A percentile compares a stretch with the other conserved stretches of the same genome.
phyloP scores from a whole-genome alignment of 2,888 invertebrate species.

The Scotopteryx bipunctaria region DNA sequence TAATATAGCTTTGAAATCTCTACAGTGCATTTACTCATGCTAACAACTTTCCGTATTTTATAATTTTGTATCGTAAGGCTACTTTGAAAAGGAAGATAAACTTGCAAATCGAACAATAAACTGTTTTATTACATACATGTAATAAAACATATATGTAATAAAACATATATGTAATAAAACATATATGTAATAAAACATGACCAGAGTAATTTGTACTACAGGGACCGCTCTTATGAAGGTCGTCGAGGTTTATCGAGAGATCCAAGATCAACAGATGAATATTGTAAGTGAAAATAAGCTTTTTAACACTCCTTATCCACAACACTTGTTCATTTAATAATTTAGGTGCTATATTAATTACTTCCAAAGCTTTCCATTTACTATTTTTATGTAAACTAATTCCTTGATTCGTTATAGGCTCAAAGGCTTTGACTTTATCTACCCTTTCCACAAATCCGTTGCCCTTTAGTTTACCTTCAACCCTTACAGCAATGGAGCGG shows the following conservation, averaged over 20 bases:
- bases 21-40: background rate
- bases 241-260: conserved; percentile 96
- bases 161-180: no score
- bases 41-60: background rate
- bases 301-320: no score
- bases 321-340: no score
- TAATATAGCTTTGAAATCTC: background rate
- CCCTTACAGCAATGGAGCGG: conserved; percentile 30
- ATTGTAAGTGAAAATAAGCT: no score
- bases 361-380: no score
- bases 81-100: conserved; percentile 17
- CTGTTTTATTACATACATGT: conserved; percentile 27
- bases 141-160: no score
- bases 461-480: conserved; percentile 34
- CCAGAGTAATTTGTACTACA: conserved; percentile 65
- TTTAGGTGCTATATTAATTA: no score
- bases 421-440: background rate
- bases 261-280: conserved; percentile 97
- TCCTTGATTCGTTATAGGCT: background rate
- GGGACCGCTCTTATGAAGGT: conserved; percentile 96
- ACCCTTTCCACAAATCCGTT: conserved; percentile 30
- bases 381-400: background rate
- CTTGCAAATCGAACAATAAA: conserved; percentile 4
- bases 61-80: background rate
- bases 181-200: no score